phyloP scores from a whole-genome alignment of 2,888 invertebrate genomes.

The Adelphocoris suturalis region DNA sequence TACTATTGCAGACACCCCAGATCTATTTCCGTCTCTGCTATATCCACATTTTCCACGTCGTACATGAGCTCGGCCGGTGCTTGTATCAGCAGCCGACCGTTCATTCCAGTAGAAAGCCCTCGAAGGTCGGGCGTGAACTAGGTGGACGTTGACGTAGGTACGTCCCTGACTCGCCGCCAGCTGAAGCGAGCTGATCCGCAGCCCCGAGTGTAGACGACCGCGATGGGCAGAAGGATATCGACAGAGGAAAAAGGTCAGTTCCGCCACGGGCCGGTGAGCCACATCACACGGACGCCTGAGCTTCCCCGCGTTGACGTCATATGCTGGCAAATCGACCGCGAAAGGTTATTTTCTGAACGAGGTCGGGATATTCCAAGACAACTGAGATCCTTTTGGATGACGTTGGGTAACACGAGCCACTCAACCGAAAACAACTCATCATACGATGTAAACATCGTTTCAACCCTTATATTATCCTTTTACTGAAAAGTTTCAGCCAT shows the following conservation, averaged over 20 bases:
- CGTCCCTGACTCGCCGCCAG: neutral
- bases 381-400: neutral
- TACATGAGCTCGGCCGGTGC: too few relatives aligned
- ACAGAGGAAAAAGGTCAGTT: constrained; percentile 39
- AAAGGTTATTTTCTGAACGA: constrained; percentile 43
- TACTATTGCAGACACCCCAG: too few relatives aligned
- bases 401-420: neutral
- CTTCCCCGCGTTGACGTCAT: constrained; percentile 12
- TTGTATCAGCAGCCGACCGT: too few relatives aligned
- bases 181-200: neutral
- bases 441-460: neutral
- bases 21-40: too few relatives aligned
- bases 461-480: too few relatives aligned
- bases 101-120: too few relatives aligned
- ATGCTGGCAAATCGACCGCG: constrained; percentile 16
- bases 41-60: too few relatives aligned
- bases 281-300: constrained; percentile 44
- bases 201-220: neutral
- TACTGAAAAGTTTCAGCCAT: too few relatives aligned
- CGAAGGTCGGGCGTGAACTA: neutral
- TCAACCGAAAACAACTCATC: neutral
- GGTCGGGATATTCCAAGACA: constrained; percentile 27
- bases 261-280: constrained; percentile 22
- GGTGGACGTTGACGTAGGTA: neutral
- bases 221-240: constrained; percentile 27